phyloP scores from a whole-genome alignment of 2,113 vertebrate genomes.

The Embiotoca jacksoni region DNA sequence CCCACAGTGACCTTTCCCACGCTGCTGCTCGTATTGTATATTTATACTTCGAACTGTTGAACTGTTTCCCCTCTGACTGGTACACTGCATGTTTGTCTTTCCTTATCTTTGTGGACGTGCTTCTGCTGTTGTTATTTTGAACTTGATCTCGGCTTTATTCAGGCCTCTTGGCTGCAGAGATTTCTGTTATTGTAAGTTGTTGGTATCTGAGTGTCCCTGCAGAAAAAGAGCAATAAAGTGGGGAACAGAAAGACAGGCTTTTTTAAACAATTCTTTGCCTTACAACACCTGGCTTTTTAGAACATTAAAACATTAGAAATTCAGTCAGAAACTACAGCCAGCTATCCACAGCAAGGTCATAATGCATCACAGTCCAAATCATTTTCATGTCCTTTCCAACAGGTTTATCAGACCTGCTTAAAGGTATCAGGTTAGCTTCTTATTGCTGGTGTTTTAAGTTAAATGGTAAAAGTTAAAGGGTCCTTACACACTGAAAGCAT shows the following conservation, averaged over 20 bases:
- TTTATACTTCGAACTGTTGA: constrained; percentile 70
- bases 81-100: constrained; percentile 63
- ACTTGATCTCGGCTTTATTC: constrained; percentile 53
- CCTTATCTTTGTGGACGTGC: constrained; percentile 70
- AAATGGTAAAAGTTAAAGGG: no score
- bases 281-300: background rate
- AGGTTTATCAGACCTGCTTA: background rate
- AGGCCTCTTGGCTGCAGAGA: constrained; percentile 15
- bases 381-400: background rate
- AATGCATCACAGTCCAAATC: background rate
- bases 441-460: no score
- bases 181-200: background rate
- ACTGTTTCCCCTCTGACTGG: constrained; percentile 66
- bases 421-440: no score
- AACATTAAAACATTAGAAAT: background rate
- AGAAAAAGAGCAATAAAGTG: no score
- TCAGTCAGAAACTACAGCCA: background rate
- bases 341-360: background rate
- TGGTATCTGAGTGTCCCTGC: background rate
- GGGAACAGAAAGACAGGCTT: background rate
- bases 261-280: background rate
- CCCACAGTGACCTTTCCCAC: constrained; percentile 81
- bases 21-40: constrained; percentile 61
- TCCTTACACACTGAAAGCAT: no score
- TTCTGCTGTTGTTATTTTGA: constrained; percentile 38